Conservation (phyloP, 2,888 invertebrate genomes). For the Drosophila affinis region DNA sequence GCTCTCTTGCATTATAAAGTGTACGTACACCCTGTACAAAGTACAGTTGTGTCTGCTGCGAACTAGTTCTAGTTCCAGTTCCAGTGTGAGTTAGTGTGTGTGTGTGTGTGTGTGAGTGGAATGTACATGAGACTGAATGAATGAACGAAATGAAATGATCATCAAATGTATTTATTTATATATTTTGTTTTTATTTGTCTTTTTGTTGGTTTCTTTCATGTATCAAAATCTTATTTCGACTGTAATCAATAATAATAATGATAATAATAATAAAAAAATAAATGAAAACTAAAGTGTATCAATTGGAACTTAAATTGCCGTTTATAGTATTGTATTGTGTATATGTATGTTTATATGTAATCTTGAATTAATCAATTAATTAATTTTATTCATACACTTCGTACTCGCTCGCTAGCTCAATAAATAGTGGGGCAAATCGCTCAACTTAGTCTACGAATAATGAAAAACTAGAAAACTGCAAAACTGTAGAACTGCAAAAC, state of each 20-base stretch:
- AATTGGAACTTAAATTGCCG: conserved; percentile 52
- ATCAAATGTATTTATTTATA: conserved; percentile 51
- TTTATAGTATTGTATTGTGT: conserved; percentile 26
- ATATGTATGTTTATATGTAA: conserved; percentile 32
- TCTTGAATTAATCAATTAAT: conserved; percentile 27
- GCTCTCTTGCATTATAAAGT: conserved; percentile 50
- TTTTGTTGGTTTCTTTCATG: conserved; percentile 29
- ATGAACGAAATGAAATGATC: conserved; percentile 52
- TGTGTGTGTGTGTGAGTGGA: conserved; percentile 35
- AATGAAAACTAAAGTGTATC: conserved; percentile 58
- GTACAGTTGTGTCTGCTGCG: conserved; percentile 20
- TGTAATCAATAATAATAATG: conserved; percentile 22
- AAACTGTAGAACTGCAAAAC: not conserved
- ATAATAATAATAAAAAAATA: conserved; percentile 43
- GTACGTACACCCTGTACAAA: conserved; percentile 25
- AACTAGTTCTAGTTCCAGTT: conserved; percentile 28
- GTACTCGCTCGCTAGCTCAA: conserved; percentile 24
- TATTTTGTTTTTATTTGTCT: conserved; percentile 38
- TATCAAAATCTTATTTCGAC: conserved; percentile 21
- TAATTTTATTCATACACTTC: conserved; percentile 23
- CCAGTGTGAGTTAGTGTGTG: conserved; percentile 18
- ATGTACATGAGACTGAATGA: conserved; percentile 38
- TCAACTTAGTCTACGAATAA: conserved; percentile 33
- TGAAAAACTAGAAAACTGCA: conserved; percentile 6
- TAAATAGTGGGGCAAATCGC: conserved; percentile 36